Evolutionary conservation across 64 coral and sea anemone species (phyloP).

Genomic region (Actinia equina): DNA sequence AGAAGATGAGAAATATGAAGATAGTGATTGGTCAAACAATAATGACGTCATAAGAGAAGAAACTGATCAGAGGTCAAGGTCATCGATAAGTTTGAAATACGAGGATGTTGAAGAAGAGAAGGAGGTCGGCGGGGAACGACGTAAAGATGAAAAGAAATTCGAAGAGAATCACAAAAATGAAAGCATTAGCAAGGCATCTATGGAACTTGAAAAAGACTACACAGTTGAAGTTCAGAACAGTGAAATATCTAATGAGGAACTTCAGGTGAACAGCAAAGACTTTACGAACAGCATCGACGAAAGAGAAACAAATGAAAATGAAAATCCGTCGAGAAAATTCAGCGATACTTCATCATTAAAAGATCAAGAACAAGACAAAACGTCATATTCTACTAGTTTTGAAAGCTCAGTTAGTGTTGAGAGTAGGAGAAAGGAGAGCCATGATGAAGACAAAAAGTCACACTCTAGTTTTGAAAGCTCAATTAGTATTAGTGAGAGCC

Average conservation of each 20-base stretch:
- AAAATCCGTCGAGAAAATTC: not conserved
- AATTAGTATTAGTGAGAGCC: too few relatives aligned
- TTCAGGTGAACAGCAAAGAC: not conserved
- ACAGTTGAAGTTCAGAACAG: not conserved
- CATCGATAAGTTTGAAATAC: not conserved
- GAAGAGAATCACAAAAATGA: too few relatives aligned
- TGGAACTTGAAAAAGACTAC: not conserved
- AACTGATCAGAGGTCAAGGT: not conserved
- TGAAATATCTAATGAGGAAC: not conserved
- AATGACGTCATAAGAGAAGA: not conserved
- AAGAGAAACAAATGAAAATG: not conserved
- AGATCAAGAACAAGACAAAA: not conserved
- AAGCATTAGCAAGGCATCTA: too few relatives aligned
- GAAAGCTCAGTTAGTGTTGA: not conserved
- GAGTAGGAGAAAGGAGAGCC: not conserved
- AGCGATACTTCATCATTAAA: not conserved
- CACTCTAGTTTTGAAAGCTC: not conserved
- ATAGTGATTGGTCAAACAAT: not conserved
- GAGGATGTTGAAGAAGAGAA: not conserved
- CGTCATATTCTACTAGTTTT: not conserved
- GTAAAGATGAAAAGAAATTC: too few relatives aligned
- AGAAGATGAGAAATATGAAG: not conserved
- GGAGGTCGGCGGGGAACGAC: not conserved
- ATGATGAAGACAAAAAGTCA: not conserved
- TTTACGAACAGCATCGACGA: not conserved